Evolutionary conservation across 2,888 invertebrate species (phyloP).

Genomic region (Spodoptera littoralis): DNA sequence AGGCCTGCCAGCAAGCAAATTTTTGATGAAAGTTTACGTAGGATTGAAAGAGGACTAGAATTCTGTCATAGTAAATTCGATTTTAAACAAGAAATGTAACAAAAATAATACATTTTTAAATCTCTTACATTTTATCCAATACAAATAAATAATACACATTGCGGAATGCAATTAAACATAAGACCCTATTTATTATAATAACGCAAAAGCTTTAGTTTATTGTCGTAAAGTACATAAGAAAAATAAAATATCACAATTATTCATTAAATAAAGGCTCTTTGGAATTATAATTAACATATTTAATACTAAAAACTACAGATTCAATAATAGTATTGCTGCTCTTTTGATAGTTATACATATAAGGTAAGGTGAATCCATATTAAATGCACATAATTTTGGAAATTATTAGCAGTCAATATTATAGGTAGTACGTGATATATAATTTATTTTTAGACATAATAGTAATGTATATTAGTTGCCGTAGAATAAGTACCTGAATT

Average conservation of each 20-base stretch:
- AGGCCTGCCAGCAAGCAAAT: conserved; percentile 49
- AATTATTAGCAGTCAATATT: conserved; percentile 1
- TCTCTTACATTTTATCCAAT: conserved; percentile 12
- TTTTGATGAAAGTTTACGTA: conserved; percentile 20
- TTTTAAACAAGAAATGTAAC: conserved; percentile 12
- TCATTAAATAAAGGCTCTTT: conserved; percentile 70
- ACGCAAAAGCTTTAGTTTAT: conserved; percentile 50
- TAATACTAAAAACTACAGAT: conserved; percentile 36
- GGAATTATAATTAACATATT: conserved; percentile 58
- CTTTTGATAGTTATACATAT: conserved; percentile 14
- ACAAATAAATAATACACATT: conserved; percentile 19
- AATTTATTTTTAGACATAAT: conserved; percentile 5
- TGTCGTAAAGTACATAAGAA: conserved; percentile 55
- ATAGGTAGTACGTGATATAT: conserved; percentile 6
- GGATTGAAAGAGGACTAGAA: conserved; percentile 50
- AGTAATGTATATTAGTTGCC: conserved; percentile 5
- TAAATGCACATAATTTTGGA: conserved; percentile 15
- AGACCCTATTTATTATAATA: neutral
- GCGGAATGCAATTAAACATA: conserved; percentile 38
- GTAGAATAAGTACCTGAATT: conserved; percentile 12
- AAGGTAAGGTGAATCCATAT: conserved; percentile 4
- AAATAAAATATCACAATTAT: conserved; percentile 74
- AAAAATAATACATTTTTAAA: conserved; percentile 31
- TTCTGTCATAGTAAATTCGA: conserved; percentile 23
- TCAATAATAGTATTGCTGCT: conserved; percentile 33